Percentiles rank a stretch among this genome's conserved stretches.
These are phyloP conservation scores for Pseudanteris insignis DNA, from an alignment of 2,888 invertebrate genomes.

Conservation along the genomic window DNA sequence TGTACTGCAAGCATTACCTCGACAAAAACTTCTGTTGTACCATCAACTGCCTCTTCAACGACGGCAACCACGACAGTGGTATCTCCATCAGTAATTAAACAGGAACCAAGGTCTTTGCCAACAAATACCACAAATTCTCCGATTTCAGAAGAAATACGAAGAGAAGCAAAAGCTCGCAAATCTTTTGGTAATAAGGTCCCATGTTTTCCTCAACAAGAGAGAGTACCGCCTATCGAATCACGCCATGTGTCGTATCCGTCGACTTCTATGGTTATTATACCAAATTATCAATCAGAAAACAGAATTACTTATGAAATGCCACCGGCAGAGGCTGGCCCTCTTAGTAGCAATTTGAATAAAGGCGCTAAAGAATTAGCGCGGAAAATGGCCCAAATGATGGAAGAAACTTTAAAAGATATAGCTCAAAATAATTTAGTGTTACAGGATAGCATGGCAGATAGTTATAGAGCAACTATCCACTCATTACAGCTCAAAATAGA, in stretches of 20 bases:
- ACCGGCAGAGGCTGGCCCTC: constrained; percentile 57
- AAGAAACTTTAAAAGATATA: constrained; percentile 54
- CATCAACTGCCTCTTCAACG: constrained; percentile 4
- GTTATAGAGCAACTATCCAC: constrained; percentile 71
- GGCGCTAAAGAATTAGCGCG: constrained; percentile 57
- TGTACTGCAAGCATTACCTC: background rate
- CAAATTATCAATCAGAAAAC: constrained; percentile 49
- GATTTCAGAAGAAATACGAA: constrained; percentile 35
- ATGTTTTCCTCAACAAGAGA: constrained; percentile 46
- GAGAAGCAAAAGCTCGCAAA: constrained; percentile 63
- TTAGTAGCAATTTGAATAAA: constrained; percentile 56
- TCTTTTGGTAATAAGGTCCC: constrained; percentile 61
- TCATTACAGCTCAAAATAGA: constrained; percentile 76
- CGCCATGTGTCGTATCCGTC: constrained; percentile 50
- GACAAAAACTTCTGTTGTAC: background rate
- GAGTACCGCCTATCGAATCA: constrained; percentile 28
- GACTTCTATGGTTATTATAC: constrained; percentile 62
- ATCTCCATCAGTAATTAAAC: constrained; percentile 41
- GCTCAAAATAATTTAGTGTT: constrained; percentile 41
- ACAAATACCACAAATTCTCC: constrained; percentile 8
- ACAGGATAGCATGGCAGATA: constrained; percentile 47
- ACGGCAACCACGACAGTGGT: constrained; percentile 3
- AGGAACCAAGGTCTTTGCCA: constrained; percentile 43
- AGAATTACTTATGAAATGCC: constrained; percentile 26
- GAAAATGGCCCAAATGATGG: constrained; percentile 60